These are phyloP conservation scores for Xerus rutilus DNA, from an alignment of 2,797 vertebrate species.

Conservation along the genomic window DNA sequence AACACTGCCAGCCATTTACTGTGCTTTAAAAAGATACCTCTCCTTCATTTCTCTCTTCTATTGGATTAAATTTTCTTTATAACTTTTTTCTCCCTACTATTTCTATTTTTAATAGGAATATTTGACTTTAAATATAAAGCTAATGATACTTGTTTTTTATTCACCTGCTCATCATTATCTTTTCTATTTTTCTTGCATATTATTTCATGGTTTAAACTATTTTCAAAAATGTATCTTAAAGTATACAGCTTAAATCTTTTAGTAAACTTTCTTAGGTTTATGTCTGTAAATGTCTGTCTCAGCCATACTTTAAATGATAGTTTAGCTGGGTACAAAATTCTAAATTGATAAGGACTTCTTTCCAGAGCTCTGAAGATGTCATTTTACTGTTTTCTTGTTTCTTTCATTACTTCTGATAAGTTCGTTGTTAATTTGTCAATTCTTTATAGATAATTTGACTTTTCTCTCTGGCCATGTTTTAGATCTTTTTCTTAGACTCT, in stretches of 20 bases:
- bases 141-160: background rate
- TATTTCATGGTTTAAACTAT: background rate
- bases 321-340: background rate
- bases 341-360: background rate
- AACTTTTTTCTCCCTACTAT: background rate
- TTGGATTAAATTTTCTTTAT: background rate
- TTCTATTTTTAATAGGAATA: background rate
- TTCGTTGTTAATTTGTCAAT: background rate
- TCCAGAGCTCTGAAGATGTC: background rate
- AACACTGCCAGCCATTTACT: background rate
- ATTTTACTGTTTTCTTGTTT: background rate
- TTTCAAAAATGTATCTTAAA: background rate
- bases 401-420: background rate
- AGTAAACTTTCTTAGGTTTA: background rate
- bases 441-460: background rate
- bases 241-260: background rate
- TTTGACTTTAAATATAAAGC: slow-evolving; percentile 31
- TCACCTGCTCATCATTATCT: background rate
- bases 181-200: background rate
- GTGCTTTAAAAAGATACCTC: background rate
- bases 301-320: background rate
- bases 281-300: background rate
- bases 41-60: background rate
- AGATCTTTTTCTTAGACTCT: background rate
- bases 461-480: slow-evolving; percentile 8